Base-by-base conservation (phyloP, 2,113 vertebrate genomes). In the Nanorana parkeri region DNA sequence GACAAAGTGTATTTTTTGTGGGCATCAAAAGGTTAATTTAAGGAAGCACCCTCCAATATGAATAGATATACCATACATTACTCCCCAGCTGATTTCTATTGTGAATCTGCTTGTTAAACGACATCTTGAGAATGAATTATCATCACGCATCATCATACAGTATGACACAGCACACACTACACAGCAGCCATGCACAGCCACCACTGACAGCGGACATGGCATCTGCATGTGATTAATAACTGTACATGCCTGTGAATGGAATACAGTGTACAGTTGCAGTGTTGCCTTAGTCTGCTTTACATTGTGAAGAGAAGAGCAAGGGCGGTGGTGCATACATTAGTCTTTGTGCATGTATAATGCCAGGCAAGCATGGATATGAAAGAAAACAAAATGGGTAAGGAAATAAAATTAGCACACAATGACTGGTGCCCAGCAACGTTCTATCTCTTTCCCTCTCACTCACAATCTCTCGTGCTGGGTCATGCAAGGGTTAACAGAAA, bases 401-500 rank as follows among this genome's bases (percentile, higher is more conserved):
- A 58, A 89, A 72, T 65, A 74, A 68, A 89, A 83, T 83, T 76
- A 68, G 24, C 72, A 76, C 71, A 83, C 72, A 83, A 76, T 83
- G n/a, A 63, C 51, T 76, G 71, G 60, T 76, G 54, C 17, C 80
- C 75, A 65, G 61, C 69, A 75, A 21, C 0, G 29, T 64, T 52
- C 68, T 77, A 0, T 10, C 21, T 36, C 32, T 36, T 36, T 36
- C 32, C 41, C 68, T 77, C 5, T 75, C 67, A 28, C 69, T 72
- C 69, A 10, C 16, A 26, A 41, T 83, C 41, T 55, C 0, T 0
- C 68, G 7, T 0, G 0, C n/a, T 13, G 36, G 71, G 81, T 56
- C 51, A 86, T 60, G 60, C 86, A 90, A 56, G 89, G 86, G 88
- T 89, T 90, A 88, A 89, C 88, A 84, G 83, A 79, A 52, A 87